Evolutionary conservation across 2,113 vertebrate genomes (phyloP).

Genomic region (Clarias gariepinus): DNA sequence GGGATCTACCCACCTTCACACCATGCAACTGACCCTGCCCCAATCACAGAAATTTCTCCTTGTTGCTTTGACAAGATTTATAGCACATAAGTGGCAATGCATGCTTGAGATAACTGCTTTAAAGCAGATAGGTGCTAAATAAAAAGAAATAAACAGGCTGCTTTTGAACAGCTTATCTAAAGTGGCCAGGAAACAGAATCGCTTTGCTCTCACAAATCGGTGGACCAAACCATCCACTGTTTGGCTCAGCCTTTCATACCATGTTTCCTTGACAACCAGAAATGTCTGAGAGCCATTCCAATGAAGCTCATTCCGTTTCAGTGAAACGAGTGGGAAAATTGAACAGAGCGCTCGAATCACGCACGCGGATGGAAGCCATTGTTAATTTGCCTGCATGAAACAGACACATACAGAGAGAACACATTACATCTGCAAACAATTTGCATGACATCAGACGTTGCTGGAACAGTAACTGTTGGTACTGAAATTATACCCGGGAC

Average conservation of each 20-base stretch:
- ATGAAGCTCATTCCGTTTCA: conserved; percentile 46
- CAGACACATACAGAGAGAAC: conserved; percentile 20
- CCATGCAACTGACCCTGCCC: conserved; percentile 5
- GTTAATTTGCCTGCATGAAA: conserved; percentile 43
- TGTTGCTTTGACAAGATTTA: conserved; percentile 6
- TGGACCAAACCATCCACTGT: conserved; percentile 38
- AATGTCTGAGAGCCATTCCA: conserved; percentile 38
- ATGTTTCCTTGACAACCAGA: conserved; percentile 57
- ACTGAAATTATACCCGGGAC: conserved; percentile 41
- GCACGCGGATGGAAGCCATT: conserved; percentile 25
- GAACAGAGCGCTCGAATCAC: conserved; percentile 34
- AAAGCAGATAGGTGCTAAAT: conserved; percentile 13
- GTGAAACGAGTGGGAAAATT: conserved; percentile 46
- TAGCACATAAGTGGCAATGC: conserved; percentile 3
- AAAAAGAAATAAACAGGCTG: conserved; percentile 20
- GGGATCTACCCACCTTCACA: not conserved
- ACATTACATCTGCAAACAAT: conserved; percentile 55
- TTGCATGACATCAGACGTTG: conserved; percentile 56
- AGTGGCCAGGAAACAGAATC: conserved; percentile 44
- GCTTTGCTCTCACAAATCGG: conserved; percentile 21
- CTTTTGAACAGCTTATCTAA: conserved; percentile 47
- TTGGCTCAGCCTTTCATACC: conserved; percentile 48
- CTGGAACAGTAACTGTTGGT: conserved; percentile 36
- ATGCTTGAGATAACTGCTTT: conserved; percentile 35
- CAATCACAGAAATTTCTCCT: not conserved